These are phyloP conservation scores for Xanthia icteritia DNA, from an alignment of 2,888 invertebrate genomes.

Conservation along the genomic window DNA sequence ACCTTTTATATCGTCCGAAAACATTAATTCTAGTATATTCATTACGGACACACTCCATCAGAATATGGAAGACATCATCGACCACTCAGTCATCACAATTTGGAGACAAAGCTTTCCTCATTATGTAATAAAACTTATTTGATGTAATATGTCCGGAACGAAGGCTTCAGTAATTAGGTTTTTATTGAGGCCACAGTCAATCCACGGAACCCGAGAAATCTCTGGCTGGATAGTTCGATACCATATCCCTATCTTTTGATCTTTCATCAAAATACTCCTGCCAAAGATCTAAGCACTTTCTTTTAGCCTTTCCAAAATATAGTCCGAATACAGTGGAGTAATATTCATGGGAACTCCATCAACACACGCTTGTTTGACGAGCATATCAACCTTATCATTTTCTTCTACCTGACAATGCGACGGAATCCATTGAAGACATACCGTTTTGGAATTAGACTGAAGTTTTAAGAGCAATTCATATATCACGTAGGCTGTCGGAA, in stretches of 20 bases:
- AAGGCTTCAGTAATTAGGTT: background rate
- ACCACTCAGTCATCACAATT: background rate
- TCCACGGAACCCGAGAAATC: conserved; percentile 3
- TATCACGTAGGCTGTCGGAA: conserved; percentile 6
- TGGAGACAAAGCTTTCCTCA: background rate
- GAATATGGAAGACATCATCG: background rate
- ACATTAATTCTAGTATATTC: background rate
- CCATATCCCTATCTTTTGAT: background rate
- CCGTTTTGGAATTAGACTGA: background rate
- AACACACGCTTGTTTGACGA: background rate
- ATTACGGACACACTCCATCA: background rate
- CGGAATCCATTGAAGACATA: conserved; percentile 8
- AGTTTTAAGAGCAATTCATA: background rate
- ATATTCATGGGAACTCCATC: conserved; percentile 1
- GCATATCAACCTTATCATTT: conserved; percentile 5
- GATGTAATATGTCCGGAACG: background rate
- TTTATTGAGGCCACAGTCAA: background rate
- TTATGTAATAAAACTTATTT: background rate
- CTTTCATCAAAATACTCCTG: conserved; percentile 6
- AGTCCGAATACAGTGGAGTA: background rate
- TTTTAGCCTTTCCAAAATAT: background rate
- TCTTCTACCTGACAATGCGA: background rate
- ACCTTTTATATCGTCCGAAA: background rate
- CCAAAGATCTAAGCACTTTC: background rate
- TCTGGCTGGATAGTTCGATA: conserved; percentile 7